Evolutionary conservation across 2,113 vertebrate genomes (phyloP), one percentile per base, ranked within the genome.

Genomic region (Ptyas mucosa): DNA sequence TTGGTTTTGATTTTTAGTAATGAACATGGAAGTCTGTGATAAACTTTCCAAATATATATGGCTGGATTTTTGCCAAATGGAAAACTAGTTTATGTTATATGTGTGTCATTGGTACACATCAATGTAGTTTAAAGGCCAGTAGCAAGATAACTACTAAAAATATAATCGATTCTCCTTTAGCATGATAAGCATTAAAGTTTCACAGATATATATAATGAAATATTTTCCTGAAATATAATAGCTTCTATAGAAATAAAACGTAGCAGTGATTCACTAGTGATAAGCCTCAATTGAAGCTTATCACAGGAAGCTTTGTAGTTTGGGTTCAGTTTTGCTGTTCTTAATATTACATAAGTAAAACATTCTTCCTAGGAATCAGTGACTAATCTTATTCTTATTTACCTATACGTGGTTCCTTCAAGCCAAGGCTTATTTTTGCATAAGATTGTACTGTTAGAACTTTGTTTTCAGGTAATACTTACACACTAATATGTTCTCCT

Each of bases 81-180:
- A 94, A 97, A 96, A 96, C 94, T 96, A 97, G 96, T 94, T 97
- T 97, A 95, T 96, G 95, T 96, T 97, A 97, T 97, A 97, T 95
- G 96, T 96, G 95, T 97, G 96, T 97, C 96, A 96, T 96, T 96
- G 97, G 96, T 97, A 96, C 95, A 96, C 94, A 94, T 95, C 90
- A 88, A 90, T 96, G 95, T 94, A 92, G 89, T 93, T 96, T 94
- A 93, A 94, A 96, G 93, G 93, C 95, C 96, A 96, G 94, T 90
- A 96, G 96, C 95, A 91, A 94, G 94, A 95, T 96, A 94, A 95
- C 96, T 94, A 96, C 96, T 96, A 95, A 97, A 96, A 97, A 95
- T 93, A 97, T 96, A 96, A 93, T 95, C 95, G 93, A 3, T 97
- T 96, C 96, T 97, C 94, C 91, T 96, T 58, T 96, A 93, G 91